These are phyloP conservation scores for Rhea pennata DNA, from an alignment of 2,113 vertebrate genomes.

Conservation along the genomic window DNA sequence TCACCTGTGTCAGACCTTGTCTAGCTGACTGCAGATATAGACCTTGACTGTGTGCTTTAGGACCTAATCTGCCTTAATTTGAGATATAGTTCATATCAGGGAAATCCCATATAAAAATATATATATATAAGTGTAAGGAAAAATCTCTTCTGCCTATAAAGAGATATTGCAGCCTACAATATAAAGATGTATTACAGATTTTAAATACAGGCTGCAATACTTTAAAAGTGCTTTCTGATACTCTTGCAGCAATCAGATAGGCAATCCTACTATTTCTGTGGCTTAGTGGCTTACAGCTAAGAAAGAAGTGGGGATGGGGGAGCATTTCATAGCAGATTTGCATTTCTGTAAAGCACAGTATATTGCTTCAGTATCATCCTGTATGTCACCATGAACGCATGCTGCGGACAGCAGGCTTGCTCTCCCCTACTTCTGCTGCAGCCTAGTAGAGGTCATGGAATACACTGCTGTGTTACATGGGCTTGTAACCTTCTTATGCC, in stretches of 20 bases:
- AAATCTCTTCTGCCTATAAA: neutral
- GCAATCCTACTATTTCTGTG: neutral
- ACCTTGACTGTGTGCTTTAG: neutral
- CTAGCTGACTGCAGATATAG: neutral
- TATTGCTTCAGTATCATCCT: neutral
- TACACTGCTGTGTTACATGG: neutral
- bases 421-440: neutral
- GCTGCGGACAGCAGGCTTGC: neutral
- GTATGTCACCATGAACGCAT: neutral
- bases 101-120: neutral
- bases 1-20: neutral
- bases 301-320: neutral
- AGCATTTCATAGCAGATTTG: neutral
- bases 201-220: constrained; percentile 2
- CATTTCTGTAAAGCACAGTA: neutral
- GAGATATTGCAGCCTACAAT: neutral
- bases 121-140: no score
- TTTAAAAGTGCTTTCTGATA: constrained; percentile 2
- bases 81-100: neutral
- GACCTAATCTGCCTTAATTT: neutral
- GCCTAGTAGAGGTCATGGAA: neutral
- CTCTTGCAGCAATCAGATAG: neutral
- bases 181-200: neutral
- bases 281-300: neutral
- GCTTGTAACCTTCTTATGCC: neutral